Conservation (phyloP, 2,797 vertebrate genomes). For the Spondyliosoma cantharus region DNA sequence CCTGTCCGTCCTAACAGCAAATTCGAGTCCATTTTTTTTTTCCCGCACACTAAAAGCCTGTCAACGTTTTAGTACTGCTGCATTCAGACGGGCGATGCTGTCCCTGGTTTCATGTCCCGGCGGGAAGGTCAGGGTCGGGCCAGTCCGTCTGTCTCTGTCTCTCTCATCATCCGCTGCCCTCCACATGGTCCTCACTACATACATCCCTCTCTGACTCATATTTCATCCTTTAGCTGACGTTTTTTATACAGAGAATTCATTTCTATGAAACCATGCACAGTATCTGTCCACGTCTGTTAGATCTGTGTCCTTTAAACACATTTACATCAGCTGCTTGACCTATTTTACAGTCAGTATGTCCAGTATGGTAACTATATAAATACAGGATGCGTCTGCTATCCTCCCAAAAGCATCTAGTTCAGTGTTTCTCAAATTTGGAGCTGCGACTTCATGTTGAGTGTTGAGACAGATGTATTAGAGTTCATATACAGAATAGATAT, state of each 20-base stretch:
- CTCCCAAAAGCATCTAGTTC: neutral
- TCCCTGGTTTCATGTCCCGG: constrained; percentile 37
- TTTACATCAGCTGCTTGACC: neutral
- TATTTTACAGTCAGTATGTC: neutral
- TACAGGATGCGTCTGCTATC: neutral
- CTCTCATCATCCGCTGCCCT: constrained; percentile 8
- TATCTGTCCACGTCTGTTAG: neutral
- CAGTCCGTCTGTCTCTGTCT: constrained; percentile 13
- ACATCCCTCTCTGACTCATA: constrained; percentile 13
- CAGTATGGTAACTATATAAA: neutral
- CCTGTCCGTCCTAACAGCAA: neutral
- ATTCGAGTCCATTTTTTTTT: constrained; percentile 14
- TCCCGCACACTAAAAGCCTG: constrained; percentile 28
- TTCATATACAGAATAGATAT: too few species aligned
- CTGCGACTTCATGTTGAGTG: neutral
- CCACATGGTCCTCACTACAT: neutral
- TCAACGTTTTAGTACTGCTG: constrained; percentile 32
- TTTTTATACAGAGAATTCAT: constrained; percentile 1
- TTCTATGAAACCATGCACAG: neutral
- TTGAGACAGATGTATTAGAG: neutral
- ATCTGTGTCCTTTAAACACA: constrained; percentile 3
- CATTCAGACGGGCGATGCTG: constrained; percentile 21
- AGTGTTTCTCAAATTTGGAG: too few species aligned
- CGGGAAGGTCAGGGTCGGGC: constrained; percentile 39
- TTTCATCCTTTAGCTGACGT: neutral